Percentiles rank a stretch among this genome's conserved stretches.
Evolutionary conservation across 1,140 invertebrate species (phyloP).

Genomic region (Leptinotarsa defecta): DNA sequence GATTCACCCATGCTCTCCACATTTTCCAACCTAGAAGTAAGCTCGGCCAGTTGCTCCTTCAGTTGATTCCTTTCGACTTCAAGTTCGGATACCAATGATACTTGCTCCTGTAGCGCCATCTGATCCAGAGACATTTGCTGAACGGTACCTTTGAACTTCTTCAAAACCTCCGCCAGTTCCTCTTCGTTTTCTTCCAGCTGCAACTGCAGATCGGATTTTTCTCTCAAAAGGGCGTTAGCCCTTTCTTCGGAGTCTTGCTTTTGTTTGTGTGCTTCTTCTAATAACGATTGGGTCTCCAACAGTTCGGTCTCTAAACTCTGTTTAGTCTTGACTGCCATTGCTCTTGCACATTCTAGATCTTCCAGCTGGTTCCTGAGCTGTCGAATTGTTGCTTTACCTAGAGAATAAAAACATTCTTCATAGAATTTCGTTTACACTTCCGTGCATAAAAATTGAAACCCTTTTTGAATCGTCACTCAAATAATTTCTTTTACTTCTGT

Average conservation of each 20-base stretch:
- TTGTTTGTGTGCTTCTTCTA: slow-evolving; percentile 74
- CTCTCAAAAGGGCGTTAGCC: slow-evolving; percentile 72
- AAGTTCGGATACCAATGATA: slow-evolving; percentile 77
- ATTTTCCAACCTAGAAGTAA: slow-evolving; percentile 75
- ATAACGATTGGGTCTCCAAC: slow-evolving; percentile 72
- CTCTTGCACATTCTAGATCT: slow-evolving; percentile 83
- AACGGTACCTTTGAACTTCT: slow-evolving; percentile 88
- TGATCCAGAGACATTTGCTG: slow-evolving; percentile 86
- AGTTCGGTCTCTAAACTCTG: slow-evolving; percentile 81
- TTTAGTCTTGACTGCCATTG: slow-evolving; percentile 81
- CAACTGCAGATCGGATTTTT: slow-evolving; percentile 78
- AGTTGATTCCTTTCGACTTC: slow-evolving; percentile 76
- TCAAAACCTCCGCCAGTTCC: slow-evolving; percentile 84
- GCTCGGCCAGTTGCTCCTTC: slow-evolving; percentile 76
- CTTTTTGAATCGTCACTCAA: no score
- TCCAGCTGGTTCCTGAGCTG: slow-evolving; percentile 90
- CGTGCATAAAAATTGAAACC: no score
- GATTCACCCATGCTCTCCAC: slow-evolving; percentile 79
- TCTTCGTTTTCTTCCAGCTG: slow-evolving; percentile 92
- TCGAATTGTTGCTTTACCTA: slow-evolving; percentile 74
- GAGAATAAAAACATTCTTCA: no score
- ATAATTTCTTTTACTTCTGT: no score
- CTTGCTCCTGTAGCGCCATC: slow-evolving; percentile 77
- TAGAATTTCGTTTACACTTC: no score
- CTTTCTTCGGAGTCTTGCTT: slow-evolving; percentile 80